Evolutionary conservation across 2,113 vertebrate genomes (phyloP).

Genomic region (Hiodon tergisus): DNA sequence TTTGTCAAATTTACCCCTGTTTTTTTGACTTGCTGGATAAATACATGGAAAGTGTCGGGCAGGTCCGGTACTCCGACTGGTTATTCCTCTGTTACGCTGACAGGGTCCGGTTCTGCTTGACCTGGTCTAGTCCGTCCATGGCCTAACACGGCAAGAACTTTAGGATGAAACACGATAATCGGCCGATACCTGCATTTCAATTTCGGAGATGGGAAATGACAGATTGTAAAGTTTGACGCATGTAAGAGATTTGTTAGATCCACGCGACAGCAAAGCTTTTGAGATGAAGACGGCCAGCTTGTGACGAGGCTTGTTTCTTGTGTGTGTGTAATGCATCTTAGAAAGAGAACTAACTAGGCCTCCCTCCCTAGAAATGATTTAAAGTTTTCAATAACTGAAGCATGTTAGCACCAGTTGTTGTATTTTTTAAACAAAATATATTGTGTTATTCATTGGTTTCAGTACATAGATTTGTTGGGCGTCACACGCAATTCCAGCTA

Average conservation of each 20-base stretch:
- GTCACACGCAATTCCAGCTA: too few species aligned
- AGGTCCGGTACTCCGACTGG: slow-evolving; percentile 59
- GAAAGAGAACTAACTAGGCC: too few species aligned
- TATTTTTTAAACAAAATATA: too few species aligned
- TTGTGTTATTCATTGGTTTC: too few species aligned
- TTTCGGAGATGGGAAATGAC: neutral
- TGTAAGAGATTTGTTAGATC: slow-evolving; percentile 9
- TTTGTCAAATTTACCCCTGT: neutral
- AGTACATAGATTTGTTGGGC: too few species aligned
- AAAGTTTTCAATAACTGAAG: too few species aligned
- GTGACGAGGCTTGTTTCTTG: too few species aligned
- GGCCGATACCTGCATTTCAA: neutral
- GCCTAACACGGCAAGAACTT: slow-evolving; percentile 33
- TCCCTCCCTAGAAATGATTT: too few species aligned
- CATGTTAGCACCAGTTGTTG: too few species aligned
- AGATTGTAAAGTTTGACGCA: slow-evolving; percentile 14
- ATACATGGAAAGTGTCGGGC: slow-evolving; percentile 31
- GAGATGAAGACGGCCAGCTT: too few species aligned
- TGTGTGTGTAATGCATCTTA: too few species aligned
- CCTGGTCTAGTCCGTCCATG: slow-evolving; percentile 58
- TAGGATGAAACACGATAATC: slow-evolving; percentile 9
- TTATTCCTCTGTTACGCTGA: slow-evolving; percentile 51
- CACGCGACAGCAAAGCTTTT: neutral
- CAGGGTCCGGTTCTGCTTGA: slow-evolving; percentile 64
- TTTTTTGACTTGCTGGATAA: neutral